Evolutionary conservation across 2,888 invertebrate genomes (phyloP).

Genomic region (Oligia latruncula): DNA sequence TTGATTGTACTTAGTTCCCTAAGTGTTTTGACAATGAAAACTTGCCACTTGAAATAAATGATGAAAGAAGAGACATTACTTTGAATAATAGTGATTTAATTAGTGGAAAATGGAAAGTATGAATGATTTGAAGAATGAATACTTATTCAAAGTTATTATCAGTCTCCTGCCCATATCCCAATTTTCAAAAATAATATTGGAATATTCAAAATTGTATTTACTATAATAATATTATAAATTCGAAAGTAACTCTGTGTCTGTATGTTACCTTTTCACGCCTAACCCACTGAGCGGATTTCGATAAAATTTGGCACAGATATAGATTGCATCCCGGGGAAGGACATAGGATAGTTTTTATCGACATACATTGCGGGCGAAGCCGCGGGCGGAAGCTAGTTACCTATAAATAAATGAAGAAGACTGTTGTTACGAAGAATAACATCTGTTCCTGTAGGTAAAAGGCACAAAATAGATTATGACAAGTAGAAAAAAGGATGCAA

Average conservation of each 20-base stretch:
- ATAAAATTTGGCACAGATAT: no score
- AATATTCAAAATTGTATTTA: background rate
- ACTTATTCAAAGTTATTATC: background rate
- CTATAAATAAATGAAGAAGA: no score
- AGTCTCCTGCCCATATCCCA: background rate
- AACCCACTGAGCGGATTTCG: no score
- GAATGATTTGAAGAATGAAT: background rate
- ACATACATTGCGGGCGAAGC: no score
- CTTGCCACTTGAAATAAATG: constrained; percentile 2
- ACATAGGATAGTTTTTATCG: no score
- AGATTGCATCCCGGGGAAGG: no score
- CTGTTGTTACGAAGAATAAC: background rate
- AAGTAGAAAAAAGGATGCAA: background rate
- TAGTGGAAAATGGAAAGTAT: no score
- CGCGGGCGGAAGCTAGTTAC: no score
- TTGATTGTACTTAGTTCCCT: background rate
- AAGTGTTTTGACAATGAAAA: constrained; percentile 3
- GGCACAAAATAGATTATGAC: background rate
- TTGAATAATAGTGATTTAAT: background rate
- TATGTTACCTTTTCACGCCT: no score
- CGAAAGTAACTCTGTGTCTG: no score
- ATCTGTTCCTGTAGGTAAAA: background rate
- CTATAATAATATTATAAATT: no score
- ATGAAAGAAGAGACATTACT: background rate
- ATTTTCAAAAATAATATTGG: background rate